Evolutionary conservation across 2,888 invertebrate genomes (phyloP).

Genomic region (Conomelus anceps): DNA sequence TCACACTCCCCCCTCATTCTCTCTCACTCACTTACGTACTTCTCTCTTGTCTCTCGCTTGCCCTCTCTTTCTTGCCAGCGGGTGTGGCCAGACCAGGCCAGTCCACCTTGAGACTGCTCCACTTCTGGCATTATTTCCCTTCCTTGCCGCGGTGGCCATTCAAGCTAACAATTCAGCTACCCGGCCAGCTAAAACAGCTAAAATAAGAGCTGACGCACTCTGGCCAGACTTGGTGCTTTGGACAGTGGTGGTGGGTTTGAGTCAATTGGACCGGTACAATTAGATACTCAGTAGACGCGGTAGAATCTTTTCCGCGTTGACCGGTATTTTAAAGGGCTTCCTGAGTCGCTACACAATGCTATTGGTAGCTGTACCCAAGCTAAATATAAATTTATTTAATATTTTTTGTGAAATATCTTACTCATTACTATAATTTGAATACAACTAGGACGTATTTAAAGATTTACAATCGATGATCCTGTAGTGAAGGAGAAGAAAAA

Average conservation of each 20-base stretch:
- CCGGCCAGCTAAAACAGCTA: neutral
- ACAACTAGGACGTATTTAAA: no score
- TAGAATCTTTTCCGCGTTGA: neutral
- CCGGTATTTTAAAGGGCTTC: neutral
- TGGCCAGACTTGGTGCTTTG: neutral
- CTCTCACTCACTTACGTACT: neutral
- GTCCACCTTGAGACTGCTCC: neutral
- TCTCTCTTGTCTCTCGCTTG: neutral
- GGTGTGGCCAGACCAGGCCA: neutral
- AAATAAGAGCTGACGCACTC: neutral
- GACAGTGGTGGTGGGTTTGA: neutral
- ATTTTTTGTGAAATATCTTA: neutral
- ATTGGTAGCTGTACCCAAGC: neutral
- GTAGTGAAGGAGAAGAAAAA: no score
- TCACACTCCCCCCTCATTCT: neutral
- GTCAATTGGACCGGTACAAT: neutral
- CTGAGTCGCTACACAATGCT: neutral
- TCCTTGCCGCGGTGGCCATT: neutral
- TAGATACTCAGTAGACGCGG: neutral
- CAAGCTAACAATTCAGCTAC: no score
- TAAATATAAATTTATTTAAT: neutral
- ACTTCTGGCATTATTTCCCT: neutral
- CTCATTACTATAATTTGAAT: no score
- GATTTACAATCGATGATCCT: no score
- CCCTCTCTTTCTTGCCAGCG: neutral